Base-by-base conservation (phyloP, 2,888 invertebrate species). In the Notodonta ziczac region DNA sequence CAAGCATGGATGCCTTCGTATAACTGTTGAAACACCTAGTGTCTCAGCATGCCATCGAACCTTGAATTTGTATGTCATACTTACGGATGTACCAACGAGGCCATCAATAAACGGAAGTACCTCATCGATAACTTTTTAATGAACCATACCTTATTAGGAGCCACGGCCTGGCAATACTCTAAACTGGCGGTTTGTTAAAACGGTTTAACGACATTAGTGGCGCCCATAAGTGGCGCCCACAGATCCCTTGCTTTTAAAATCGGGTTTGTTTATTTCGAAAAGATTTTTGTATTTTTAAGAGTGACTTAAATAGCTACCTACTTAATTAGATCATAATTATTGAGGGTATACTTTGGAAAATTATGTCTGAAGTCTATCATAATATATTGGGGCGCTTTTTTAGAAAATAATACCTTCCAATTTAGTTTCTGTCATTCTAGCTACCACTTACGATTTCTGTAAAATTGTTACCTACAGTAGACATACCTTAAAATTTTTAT, bases 141-240 rank as follows among this genome's bases (percentile, higher is more conserved):
- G 55, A 55, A 16, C 40, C 40, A 8, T 55, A 40, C 55, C 55
- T 40, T 55, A 55, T 55, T 55, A 6, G 55, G 53, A 12, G 32
- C 32, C 0, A n/a, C 13, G 46, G 24, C n/a, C 35, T 10, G 35
- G 40, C 39, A 40, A 40, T 55, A 55, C 16, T 40, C 14, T 55
- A 55, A 52, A 52, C 32, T 13, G 24, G 16, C 16, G 16, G 9
- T 16, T 50, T 16, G 7, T 16, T 16, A n/a, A 46, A 50, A 50
- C 16, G 9, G n/a, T 8, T 8, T n/a, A 8, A 50, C 10, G 14
- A 4, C 52, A 52, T 12, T 5, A 52, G 10, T 52, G 51, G 51
- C 9, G 24, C 51, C 51, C 51, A 51, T 6, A 35, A 35, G 35
- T 35, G 0, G 7, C 51, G 16, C 48, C 48, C 46, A 46, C 46